phyloP scores from a whole-genome alignment of 2,113 vertebrate species.

The Seriola dumerili region DNA sequence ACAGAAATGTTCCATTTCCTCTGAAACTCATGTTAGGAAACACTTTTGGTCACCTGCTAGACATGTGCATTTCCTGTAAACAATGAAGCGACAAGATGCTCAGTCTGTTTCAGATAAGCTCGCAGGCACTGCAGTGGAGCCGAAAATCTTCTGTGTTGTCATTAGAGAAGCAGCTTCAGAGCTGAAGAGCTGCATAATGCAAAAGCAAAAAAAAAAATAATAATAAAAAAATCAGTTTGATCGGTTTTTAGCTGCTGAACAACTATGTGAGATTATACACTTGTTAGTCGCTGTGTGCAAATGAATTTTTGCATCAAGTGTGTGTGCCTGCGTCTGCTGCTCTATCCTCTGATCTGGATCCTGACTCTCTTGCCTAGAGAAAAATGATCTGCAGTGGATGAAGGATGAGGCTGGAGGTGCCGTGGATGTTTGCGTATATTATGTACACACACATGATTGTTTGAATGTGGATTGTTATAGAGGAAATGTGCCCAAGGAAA shows the following conservation, averaged over 20 bases:
- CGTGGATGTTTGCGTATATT: conserved; percentile 8
- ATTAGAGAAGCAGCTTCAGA: conserved; percentile 8
- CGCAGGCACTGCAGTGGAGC: not conserved
- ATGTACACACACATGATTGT: too few relatives aligned
- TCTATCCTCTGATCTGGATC: not conserved
- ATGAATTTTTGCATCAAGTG: not conserved
- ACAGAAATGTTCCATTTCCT: not conserved
- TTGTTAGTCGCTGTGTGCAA: not conserved
- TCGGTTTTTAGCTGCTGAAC: not conserved
- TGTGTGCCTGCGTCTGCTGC: not conserved
- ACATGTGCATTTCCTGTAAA: conserved; percentile 10
- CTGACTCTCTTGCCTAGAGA: not conserved
- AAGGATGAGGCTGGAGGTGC: conserved; percentile 1
- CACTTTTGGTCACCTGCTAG: not conserved
- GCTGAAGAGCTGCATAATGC: conserved; percentile 12
- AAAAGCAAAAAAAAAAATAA: not conserved
- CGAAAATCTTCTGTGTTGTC: conserved; percentile 8
- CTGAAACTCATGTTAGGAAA: not conserved
- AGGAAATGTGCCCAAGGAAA: not conserved
- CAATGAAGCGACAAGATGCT: not conserved
- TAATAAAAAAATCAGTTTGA: not conserved
- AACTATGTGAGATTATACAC: not conserved
- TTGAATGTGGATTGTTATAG: not conserved
- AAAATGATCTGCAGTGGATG: conserved; percentile 5
- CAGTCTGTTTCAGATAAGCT: not conserved